phyloP scores from a whole-genome alignment of 2,888 invertebrate genomes.

The Yponomeuta evonymella region DNA sequence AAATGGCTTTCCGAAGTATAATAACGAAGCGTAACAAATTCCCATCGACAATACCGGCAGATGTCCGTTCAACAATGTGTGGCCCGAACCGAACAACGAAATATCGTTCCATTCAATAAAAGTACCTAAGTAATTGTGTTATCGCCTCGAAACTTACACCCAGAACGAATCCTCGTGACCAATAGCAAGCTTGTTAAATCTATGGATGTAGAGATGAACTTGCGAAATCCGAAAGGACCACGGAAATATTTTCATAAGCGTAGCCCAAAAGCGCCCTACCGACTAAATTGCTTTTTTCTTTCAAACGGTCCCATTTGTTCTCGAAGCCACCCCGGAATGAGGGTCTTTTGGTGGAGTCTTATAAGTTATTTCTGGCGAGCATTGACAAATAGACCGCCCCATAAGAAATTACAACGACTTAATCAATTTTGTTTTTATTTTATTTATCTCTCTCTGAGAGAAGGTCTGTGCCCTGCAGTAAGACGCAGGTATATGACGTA shows the following conservation, averaged over 20 bases:
- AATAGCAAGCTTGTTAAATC: conserved; percentile 1
- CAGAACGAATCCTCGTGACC: background rate
- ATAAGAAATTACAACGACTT: conserved; percentile 25
- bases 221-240: background rate
- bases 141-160: conserved; percentile 1
- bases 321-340: conserved; percentile 38
- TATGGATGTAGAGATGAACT: conserved; percentile 4
- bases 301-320: conserved; percentile 49
- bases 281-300: conserved; percentile 52
- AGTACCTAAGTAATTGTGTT: conserved; percentile 2
- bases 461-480: no score
- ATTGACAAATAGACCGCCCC: conserved; percentile 38
- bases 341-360: conserved; percentile 43
- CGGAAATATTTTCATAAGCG: conserved; percentile 18
- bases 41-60: conserved; percentile 43
- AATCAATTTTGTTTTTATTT: background rate
- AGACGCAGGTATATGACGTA: no score
- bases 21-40: conserved; percentile 28
- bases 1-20: conserved; percentile 11
- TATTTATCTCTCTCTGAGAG: background rate
- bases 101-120: conserved; percentile 16
- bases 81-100: conserved; percentile 34
- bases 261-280: conserved; percentile 27
- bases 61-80: conserved; percentile 47
- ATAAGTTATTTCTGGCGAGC: conserved; percentile 48